Evolutionary conservation across 2,113 vertebrate genomes (phyloP).

Genomic region (Madoqua kirkii): DNA sequence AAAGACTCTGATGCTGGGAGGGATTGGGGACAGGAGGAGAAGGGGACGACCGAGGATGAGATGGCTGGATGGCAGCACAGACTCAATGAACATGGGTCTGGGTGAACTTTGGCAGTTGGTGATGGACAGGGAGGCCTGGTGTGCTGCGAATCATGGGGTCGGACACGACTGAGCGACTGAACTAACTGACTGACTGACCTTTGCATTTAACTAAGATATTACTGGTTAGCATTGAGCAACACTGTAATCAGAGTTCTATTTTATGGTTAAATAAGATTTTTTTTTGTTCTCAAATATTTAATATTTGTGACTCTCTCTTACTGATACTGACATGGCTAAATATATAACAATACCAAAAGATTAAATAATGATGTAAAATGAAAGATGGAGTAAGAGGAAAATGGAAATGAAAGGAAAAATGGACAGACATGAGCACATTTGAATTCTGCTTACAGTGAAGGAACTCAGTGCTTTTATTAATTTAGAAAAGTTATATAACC

Average conservation of each 20-base stretch:
- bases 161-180: no score
- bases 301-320: neutral
- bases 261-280: neutral
- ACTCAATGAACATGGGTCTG: no score
- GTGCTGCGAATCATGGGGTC: fast-evolving
- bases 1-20: no score
- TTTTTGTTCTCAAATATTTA: neutral
- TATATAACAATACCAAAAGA: neutral
- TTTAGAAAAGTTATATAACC: neutral
- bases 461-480: neutral
- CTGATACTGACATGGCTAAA: neutral
- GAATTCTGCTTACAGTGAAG: neutral
- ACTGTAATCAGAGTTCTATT: neutral
- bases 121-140: no score
- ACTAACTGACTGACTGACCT: neutral
- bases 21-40: no score
- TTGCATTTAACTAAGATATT: neutral
- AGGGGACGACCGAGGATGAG: no score
- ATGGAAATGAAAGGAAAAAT: neutral
- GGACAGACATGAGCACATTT: fast-evolving
- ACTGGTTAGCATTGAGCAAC: neutral
- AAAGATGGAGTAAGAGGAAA: neutral
- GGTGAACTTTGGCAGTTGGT: no score
- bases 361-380: neutral
- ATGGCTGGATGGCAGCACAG: no score